Base-by-base conservation (phyloP, 2,113 vertebrate species). In the Tyrannus savana region DNA sequence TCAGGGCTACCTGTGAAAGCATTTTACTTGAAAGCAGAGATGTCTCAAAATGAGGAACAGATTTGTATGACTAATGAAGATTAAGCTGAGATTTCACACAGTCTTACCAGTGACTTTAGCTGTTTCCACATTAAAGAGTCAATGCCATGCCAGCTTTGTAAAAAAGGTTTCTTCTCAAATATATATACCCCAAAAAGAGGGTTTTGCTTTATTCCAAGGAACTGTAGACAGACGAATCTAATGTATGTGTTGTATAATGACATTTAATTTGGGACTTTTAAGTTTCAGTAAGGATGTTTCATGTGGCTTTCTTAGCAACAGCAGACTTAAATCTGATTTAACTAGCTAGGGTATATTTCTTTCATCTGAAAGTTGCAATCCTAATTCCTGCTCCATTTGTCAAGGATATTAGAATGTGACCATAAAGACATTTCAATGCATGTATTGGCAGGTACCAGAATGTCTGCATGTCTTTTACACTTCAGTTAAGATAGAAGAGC, bases 81-180 rank as follows among this genome's bases (percentile, higher is more conserved):
- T 68, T 77, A 90, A 81, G 52, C 59, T 93, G 85, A 63, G 68
- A 85, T 94, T 95, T 95, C 88, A 88, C 89, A 78, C 82, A 89
- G 27, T 81, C 21, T 86, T 84, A 81, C 52, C 37, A 92, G 31
- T 55, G 47, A 68, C 31, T 96, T 69, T 64, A 60, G 22, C 41
- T 81, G 10, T 91, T 92, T 94, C 91, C 78, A 95, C 89, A 94
- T 94, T 94, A 89, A 95, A 97, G 81, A 84, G 22, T 37, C 59
- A 67, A 27, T 71, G 66, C 47, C 62, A 84, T 55, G 30, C 41
- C 44, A 80, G 44, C 49, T 93, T 75, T 68, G 47, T 33, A 35
- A 88, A 93, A 91, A 87, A 73, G 9, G 0, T 19, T 74, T 85
- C 59, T 81, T 90, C 53, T 77, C 44, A 72, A 81, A 47, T 86